These are phyloP conservation scores for Synanthedon tipuliformis DNA, from an alignment of 2,888 invertebrate species.

Conservation along the genomic window DNA sequence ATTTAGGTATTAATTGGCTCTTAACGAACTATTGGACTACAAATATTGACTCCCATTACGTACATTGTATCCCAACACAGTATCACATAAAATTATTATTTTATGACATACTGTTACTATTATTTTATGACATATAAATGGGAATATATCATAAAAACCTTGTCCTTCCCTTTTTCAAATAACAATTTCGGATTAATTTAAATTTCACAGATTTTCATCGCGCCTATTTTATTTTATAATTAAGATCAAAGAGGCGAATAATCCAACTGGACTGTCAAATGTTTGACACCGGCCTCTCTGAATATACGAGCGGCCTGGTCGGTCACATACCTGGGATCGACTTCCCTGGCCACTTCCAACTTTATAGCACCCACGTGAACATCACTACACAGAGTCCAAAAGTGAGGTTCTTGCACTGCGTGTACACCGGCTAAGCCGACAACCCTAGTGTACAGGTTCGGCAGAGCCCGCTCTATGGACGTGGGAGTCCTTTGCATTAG, in stretches of 20 bases:
- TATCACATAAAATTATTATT: no score
- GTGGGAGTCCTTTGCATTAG: slow-evolving; percentile 95
- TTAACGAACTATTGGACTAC: no score
- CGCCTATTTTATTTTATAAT: slow-evolving; percentile 2
- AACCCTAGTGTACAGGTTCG: slow-evolving; percentile 90
- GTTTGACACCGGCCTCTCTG: slow-evolving; percentile 89
- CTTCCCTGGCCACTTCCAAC: slow-evolving; percentile 92
- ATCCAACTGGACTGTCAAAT: slow-evolving; percentile 93
- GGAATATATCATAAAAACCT: no score
- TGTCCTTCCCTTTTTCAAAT: no score
- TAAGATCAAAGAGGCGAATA: slow-evolving; percentile 75
- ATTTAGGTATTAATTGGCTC: no score
- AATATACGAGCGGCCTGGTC: slow-evolving; percentile 96
- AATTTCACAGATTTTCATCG: no score
- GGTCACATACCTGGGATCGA: slow-evolving; percentile 92
- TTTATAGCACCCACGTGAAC: slow-evolving; percentile 93
- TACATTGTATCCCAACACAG: no score
- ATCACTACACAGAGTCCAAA: slow-evolving; percentile 97
- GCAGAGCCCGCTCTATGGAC: slow-evolving; percentile 82
- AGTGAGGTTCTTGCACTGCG: slow-evolving; percentile 96
- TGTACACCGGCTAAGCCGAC: slow-evolving; percentile 93
- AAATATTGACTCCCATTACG: no score
- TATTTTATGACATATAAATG: no score
- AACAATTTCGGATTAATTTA: no score
- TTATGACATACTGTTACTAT: no score